Evolutionary conservation across 2,113 vertebrate genomes (phyloP).

Genomic region (Pygoscelis antarcticus): DNA sequence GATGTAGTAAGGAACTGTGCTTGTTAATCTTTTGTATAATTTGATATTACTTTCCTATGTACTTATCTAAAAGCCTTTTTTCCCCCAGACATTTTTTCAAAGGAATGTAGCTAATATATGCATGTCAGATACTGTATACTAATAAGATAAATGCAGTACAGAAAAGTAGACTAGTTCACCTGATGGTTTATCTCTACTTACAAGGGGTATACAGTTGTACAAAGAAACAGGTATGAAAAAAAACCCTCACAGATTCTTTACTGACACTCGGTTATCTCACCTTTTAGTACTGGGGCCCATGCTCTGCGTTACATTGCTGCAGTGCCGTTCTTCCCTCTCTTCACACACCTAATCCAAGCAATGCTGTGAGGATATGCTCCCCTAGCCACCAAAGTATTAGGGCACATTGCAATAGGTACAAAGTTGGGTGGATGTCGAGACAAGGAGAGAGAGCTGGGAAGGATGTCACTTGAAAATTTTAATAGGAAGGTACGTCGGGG

Average conservation of each 20-base stretch:
- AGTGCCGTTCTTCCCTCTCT: not conserved
- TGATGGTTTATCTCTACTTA: not conserved
- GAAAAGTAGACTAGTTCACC: not conserved
- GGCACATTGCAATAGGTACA: not conserved
- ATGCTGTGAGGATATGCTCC: not conserved
- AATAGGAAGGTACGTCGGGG: not conserved
- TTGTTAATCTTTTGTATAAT: slow-evolving; percentile 25
- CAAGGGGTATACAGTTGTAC: not conserved
- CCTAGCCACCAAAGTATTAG: not conserved
- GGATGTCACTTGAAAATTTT: not conserved
- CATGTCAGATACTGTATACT: not conserved
- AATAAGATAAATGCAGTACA: slow-evolving; percentile 14
- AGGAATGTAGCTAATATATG: not conserved
- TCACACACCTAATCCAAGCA: not conserved
- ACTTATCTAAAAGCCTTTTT: slow-evolving; percentile 10
- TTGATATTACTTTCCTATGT: not conserved
- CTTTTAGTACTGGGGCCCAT: not conserved
- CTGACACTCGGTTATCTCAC: not conserved
- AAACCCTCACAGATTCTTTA: not conserved
- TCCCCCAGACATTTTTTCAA: not conserved
- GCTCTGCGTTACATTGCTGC: not conserved
- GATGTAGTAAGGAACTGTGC: not conserved
- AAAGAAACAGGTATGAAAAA: not conserved
- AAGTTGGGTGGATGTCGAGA: not conserved
- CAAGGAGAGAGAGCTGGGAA: not conserved